These are phyloP conservation scores for Pseudolycoriella hygida DNA, from an alignment of 2,888 invertebrate species.

Conservation along the genomic window DNA sequence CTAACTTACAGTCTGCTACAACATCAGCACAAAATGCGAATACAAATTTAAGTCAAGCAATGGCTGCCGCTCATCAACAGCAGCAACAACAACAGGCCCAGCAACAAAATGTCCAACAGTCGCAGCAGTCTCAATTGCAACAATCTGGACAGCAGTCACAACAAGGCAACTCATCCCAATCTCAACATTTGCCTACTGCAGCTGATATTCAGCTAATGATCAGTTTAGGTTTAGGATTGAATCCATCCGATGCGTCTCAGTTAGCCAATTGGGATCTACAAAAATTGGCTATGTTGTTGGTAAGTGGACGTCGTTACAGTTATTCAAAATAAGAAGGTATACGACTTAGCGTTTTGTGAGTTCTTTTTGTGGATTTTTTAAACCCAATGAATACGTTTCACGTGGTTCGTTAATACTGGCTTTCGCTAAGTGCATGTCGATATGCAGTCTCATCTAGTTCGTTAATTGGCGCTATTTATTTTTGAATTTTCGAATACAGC, in stretches of 20 bases:
- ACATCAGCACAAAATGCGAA: not conserved
- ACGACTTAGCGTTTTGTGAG: too few species aligned
- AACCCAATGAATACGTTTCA: too few species aligned
- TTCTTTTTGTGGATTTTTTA: too few species aligned
- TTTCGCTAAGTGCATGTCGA: too few species aligned
- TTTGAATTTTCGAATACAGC: too few species aligned
- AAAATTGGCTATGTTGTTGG: slow-evolving; percentile 56
- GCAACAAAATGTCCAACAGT: slow-evolving; percentile 14
- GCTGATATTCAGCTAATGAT: slow-evolving; percentile 30
- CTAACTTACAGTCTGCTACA: not conserved
- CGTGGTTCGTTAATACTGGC: too few species aligned
- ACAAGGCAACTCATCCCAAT: not conserved
- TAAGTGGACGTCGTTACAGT: slow-evolving; percentile 29
- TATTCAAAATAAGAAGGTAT: too few species aligned
- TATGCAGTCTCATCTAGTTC: too few species aligned
- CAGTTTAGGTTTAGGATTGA: slow-evolving; percentile 21
- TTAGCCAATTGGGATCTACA: slow-evolving; percentile 57
- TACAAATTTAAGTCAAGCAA: slow-evolving; percentile 7
- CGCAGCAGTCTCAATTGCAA: slow-evolving; percentile 15
- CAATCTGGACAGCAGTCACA: slow-evolving; percentile 18
- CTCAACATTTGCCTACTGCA: slow-evolving; percentile 26
- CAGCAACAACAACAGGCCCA: slow-evolving; percentile 11
- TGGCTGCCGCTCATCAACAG: slow-evolving; percentile 14
- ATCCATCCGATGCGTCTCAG: slow-evolving; percentile 34
- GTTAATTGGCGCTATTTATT: too few species aligned